Evolutionary conservation across 2,113 vertebrate genomes (phyloP).

Genomic region (Sardina pilchardus): DNA sequence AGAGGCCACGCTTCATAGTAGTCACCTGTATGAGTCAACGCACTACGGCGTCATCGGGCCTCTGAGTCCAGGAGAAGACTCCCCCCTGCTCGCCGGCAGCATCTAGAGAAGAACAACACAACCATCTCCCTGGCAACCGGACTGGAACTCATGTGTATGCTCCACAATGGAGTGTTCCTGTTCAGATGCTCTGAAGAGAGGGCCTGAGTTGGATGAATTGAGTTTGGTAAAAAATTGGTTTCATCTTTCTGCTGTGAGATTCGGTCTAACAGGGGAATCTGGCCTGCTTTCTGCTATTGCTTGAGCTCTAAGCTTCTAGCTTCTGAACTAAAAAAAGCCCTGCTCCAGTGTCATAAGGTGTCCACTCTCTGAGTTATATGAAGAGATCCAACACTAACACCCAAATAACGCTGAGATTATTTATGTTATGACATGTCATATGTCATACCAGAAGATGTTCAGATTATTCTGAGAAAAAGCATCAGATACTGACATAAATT

Average conservation of each 20-base stretch:
- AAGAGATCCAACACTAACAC: background rate
- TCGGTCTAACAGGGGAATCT: background rate
- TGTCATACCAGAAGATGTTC: background rate
- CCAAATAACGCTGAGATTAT: background rate
- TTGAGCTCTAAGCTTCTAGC: background rate
- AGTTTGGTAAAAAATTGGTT: background rate
- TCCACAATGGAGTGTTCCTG: constrained; percentile 4
- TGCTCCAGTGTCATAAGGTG: background rate
- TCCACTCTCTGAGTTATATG: background rate
- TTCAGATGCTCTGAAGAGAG: background rate
- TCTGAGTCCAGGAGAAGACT: constrained; percentile 62
- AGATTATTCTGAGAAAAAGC: background rate
- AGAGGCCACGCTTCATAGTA: constrained; percentile 71
- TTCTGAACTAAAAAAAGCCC: background rate
- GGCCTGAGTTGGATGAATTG: background rate
- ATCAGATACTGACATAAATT: background rate
- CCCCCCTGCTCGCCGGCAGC: constrained; percentile 73
- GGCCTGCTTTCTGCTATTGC: background rate
- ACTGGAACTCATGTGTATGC: background rate
- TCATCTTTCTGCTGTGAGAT: background rate
- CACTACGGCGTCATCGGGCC: constrained; percentile 29
- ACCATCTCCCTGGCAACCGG: background rate
- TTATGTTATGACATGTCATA: background rate
- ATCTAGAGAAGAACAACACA: constrained; percentile 54
- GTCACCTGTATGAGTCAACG: constrained; percentile 74